A percentile compares a stretch with the other conserved stretches of the same genome.
These are phyloP conservation scores for Rhorus exstirpatorius DNA, from an alignment of 2,888 invertebrate genomes.

Conservation along the genomic window DNA sequence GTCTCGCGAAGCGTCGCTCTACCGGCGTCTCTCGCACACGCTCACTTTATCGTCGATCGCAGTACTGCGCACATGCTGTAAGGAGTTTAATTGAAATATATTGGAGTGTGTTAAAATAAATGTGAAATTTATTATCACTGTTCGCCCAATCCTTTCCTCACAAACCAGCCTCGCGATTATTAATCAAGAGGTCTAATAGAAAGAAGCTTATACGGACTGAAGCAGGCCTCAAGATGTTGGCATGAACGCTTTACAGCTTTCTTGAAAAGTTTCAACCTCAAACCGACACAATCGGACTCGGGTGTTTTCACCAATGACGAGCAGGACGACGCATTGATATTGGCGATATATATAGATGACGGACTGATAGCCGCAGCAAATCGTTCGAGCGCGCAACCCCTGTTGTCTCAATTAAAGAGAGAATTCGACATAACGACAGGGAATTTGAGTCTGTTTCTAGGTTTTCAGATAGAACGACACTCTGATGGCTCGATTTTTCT, in stretches of 20 bases:
- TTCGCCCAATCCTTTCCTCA: too few species aligned
- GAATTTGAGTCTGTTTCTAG: conserved; percentile 52
- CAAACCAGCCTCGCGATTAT: too few species aligned
- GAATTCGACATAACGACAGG: conserved; percentile 42
- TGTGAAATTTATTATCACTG: too few species aligned
- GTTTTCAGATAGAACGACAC: conserved; percentile 50
- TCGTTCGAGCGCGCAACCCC: conserved; percentile 16
- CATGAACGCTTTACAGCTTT: conserved; percentile 73
- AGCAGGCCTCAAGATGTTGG: conserved; percentile 81
- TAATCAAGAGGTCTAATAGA: too few species aligned
- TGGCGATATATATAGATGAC: conserved; percentile 65
- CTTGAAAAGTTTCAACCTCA: conserved; percentile 71
- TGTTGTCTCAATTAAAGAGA: conserved; percentile 28
- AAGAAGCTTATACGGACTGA: conserved; percentile 78
- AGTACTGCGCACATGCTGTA: too few species aligned
- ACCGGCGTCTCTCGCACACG: too few species aligned
- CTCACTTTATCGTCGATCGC: too few species aligned
- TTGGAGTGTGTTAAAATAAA: too few species aligned
- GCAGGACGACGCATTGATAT: conserved; percentile 48
- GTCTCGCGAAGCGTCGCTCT: too few species aligned
- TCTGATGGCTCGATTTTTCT: conserved; percentile 58
- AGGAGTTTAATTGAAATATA: too few species aligned
- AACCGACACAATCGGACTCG: conserved; percentile 67
- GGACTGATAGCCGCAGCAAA: conserved; percentile 56
- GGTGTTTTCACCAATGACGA: conserved; percentile 70